Conservation (phyloP, 2,797 vertebrate species). For the Lateolabrax maculatus region DNA sequence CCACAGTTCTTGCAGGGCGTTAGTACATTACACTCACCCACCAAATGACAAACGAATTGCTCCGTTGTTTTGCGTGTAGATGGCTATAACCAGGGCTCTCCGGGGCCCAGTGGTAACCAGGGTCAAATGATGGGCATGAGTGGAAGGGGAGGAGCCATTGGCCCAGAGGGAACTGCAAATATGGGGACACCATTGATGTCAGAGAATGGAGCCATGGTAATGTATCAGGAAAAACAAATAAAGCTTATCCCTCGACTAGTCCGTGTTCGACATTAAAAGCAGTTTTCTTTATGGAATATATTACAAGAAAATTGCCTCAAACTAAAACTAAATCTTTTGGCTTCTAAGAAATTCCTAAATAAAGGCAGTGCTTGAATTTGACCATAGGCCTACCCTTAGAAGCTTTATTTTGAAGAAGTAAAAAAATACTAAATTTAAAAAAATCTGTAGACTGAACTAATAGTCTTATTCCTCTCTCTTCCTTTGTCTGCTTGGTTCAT, state of each 20-base stretch:
- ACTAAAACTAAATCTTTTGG: not conserved
- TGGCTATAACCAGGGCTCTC: constrained; percentile 96
- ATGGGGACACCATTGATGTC: constrained; percentile 93
- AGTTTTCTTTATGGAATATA: not conserved
- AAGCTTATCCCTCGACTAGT: constrained; percentile 1
- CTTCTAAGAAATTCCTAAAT: not conserved
- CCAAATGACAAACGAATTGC: constrained; percentile 56
- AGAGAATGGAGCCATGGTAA: constrained; percentile 98
- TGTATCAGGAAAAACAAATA: constrained; percentile 80
- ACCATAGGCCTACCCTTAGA: not conserved
- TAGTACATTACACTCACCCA: not conserved
- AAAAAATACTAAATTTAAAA: not conserved
- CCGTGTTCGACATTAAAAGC: not conserved
- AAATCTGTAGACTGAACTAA: constrained; percentile 84
- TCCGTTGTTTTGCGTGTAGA: constrained; percentile 86
- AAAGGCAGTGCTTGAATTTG: not conserved
- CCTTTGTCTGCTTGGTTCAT: constrained; percentile 88
- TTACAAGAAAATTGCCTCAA: not conserved
- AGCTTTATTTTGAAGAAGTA: not conserved
- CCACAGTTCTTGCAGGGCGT: not conserved
- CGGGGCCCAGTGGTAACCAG: constrained; percentile 91
- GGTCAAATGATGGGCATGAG: constrained; percentile 97
- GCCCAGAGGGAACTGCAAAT: constrained; percentile 93
- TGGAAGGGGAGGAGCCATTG: constrained; percentile 93
- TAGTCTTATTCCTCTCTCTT: constrained; percentile 91